phyloP scores from a whole-genome alignment of 1,140 invertebrate genomes.

The Heliconius himera region DNA sequence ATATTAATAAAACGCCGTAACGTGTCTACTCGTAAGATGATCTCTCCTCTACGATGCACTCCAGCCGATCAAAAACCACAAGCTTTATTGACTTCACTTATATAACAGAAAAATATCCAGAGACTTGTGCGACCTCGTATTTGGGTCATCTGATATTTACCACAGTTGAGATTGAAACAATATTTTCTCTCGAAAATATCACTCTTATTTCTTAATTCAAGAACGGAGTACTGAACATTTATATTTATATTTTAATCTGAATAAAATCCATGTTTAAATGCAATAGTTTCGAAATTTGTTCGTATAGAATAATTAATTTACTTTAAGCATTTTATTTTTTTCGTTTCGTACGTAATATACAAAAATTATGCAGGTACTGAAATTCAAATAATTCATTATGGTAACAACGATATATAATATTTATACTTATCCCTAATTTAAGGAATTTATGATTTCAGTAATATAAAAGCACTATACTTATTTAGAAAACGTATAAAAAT shows the following conservation, averaged over 20 bases:
- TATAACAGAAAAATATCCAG: conserved; percentile 38
- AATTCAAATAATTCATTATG: too few relatives aligned
- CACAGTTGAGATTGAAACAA: conserved; percentile 31
- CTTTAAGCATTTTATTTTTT: not conserved
- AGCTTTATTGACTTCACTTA: conserved; percentile 36
- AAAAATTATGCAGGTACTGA: too few relatives aligned
- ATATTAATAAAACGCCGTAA: not conserved
- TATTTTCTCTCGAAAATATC: conserved; percentile 34
- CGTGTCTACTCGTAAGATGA: not conserved
- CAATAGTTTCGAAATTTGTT: not conserved
- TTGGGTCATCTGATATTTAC: conserved; percentile 38
- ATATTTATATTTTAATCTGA: conserved; percentile 19
- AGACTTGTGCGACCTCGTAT: conserved; percentile 27
- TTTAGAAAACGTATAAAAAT: too few relatives aligned
- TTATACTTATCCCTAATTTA: not conserved
- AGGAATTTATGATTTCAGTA: too few relatives aligned
- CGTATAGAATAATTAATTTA: not conserved
- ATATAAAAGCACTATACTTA: too few relatives aligned
- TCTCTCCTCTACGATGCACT: conserved; percentile 7
- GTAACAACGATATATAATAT: not conserved
- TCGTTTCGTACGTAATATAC: too few relatives aligned
- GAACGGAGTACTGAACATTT: conserved; percentile 15
- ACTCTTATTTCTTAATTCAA: conserved; percentile 28
- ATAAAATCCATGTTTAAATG: not conserved
- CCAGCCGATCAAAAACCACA: conserved; percentile 22